A percentile compares a stretch with the other conserved stretches of the same genome.
These are phyloP conservation scores for Erebia aethiops DNA, from an alignment of 2,888 invertebrate genomes.

Conservation along the genomic window DNA sequence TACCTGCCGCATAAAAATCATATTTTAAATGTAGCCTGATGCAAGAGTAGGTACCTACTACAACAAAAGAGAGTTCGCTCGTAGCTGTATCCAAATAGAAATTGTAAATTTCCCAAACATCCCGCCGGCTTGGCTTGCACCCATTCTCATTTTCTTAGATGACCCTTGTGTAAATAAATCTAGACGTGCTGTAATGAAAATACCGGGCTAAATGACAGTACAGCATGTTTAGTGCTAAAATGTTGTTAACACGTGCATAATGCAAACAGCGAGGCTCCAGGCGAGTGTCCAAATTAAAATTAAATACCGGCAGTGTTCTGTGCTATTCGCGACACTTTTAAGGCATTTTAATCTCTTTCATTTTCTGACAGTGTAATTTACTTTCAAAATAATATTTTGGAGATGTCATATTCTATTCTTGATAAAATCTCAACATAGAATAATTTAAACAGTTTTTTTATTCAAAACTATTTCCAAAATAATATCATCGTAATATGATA, in stretches of 20 bases:
- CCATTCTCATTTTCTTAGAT: slow-evolving; percentile 67
- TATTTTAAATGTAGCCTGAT: too few species aligned
- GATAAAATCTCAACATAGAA: background rate
- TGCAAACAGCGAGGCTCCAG: slow-evolving; percentile 34
- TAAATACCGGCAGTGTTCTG: slow-evolving; percentile 27
- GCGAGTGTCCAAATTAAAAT: slow-evolving; percentile 38
- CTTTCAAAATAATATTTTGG: background rate
- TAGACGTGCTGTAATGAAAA: slow-evolving; percentile 60
- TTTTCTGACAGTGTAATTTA: slow-evolving; percentile 1
- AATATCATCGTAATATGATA: too few species aligned
- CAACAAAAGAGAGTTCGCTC: background rate
- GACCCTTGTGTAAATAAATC: slow-evolving; percentile 64
- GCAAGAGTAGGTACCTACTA: background rate
- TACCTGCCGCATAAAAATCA: too few species aligned
- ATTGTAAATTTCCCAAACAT: slow-evolving; percentile 56
- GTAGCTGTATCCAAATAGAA: slow-evolving; percentile 46
- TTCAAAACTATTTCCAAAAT: too few species aligned
- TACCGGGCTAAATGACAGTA: slow-evolving; percentile 52
- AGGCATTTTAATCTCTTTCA: slow-evolving; percentile 7
- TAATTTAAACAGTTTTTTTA: too few species aligned
- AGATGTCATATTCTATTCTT: background rate
- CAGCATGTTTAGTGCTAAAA: slow-evolving; percentile 45
- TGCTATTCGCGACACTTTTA: slow-evolving; percentile 22
- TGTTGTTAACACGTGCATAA: slow-evolving; percentile 42
- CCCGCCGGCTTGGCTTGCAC: slow-evolving; percentile 51